Evolutionary conservation across 1,140 invertebrate genomes (phyloP), one percentile per base, ranked within the genome.

Genomic region (Cyphomyrmex costatus): DNA sequence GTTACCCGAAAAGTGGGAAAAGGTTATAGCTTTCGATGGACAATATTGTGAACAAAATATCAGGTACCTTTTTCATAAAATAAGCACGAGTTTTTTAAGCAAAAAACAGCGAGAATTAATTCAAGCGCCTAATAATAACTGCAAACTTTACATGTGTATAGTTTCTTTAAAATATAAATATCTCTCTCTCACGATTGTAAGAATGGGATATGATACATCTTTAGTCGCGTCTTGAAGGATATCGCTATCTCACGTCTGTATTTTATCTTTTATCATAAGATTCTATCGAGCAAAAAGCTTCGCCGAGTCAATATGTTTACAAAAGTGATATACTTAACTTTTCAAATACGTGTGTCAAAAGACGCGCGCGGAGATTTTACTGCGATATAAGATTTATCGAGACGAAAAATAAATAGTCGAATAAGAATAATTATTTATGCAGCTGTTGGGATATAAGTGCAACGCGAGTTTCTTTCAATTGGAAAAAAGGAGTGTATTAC

Each of bases 171-270:
- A 42, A 42, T 10, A 42, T 42, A 42, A 42, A 42, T 42, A 42
- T 42, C n/a, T n/a, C n/a, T n/a, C n/a, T n/a, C n/a, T n/a, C 36
- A 42, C 10, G 36, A 8, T 36, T 36, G 7, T 42, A 10, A 42
- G 1, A 42, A 42, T 42, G 36, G 36, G 2, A 42, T 42, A 10
- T 10, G 36, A 42, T 42, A 42, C 36, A 42, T 42, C 7, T 42
- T 42, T 70, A 51, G 49, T 70, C 21, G 19, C 24, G 8, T n/a
- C 24, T 12, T 42, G 10, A 42, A 27, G n/a, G 68, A 71, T 53
- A 71, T 53, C 8, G 27, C 27, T 51, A 71, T 51, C 46, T 71
- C 46, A 7, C 21, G 46, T 27, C 7, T 70, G 46, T 71, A 71
- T 33, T 30, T 71, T 71, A 30, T 53, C 19, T 2, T 16, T 16